Percentiles rank a stretch among this genome's conserved stretches.
Conservation (phyloP, 2,797 vertebrate species). For the Coreius guichenoti region DNA sequence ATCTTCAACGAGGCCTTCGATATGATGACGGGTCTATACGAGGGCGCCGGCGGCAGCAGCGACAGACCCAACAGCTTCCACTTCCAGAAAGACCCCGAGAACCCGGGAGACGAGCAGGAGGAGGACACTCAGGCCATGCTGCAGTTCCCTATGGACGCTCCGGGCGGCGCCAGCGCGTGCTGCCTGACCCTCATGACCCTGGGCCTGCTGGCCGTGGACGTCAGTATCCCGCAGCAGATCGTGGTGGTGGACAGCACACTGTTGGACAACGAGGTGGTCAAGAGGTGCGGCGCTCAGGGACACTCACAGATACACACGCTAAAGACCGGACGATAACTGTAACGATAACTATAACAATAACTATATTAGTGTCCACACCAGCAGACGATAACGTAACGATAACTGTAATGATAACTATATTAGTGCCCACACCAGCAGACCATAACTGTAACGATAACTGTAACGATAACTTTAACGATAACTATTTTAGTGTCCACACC, state of each 20-base stretch:
- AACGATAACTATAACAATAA: too few relatives aligned
- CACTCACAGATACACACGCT: not conserved
- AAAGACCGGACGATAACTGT: not conserved
- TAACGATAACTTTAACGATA: too few relatives aligned
- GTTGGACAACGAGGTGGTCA: conserved; percentile 90
- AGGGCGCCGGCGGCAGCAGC: conserved; percentile 62
- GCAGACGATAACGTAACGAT: too few relatives aligned
- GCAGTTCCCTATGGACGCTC: conserved; percentile 82
- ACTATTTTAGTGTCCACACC: too few relatives aligned
- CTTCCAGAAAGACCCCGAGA: conserved; percentile 70
- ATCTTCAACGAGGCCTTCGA: conserved; percentile 85
- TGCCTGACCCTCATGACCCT: conserved; percentile 86
- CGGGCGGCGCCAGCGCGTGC: conserved; percentile 84
- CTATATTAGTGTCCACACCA: too few relatives aligned
- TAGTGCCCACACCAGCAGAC: too few relatives aligned
- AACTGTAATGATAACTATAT: too few relatives aligned
- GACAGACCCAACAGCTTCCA: conserved; percentile 72
- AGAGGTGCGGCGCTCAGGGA: conserved; percentile 75
- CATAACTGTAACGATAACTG: too few relatives aligned
- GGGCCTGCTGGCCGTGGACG: conserved; percentile 83
- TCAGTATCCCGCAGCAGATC: conserved; percentile 92
- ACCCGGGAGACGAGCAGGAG: not conserved
- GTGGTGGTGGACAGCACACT: conserved; percentile 93
- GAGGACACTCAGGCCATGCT: conserved; percentile 75
- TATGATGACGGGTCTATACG: conserved; percentile 79